Evolutionary conservation across 2,113 vertebrate genomes (phyloP), one percentile per base, ranked within the genome.

Genomic region (Pedetes capensis): DNA sequence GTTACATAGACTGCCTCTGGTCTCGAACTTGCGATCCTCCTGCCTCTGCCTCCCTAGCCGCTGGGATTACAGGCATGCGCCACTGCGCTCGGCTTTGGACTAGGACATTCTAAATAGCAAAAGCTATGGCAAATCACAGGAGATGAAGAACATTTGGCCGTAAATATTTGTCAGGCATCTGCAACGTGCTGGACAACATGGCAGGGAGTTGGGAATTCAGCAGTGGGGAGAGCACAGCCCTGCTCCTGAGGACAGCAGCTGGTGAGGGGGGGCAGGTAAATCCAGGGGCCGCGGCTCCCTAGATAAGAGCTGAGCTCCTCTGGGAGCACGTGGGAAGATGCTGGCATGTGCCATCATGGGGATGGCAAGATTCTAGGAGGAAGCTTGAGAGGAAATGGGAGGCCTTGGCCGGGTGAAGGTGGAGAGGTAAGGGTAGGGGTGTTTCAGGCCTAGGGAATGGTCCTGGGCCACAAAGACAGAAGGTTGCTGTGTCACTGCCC

Each of bases 301-400:
- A 6, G 86, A n/a, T 42, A 25, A 32, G 44, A 17, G 20, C 29
- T 14, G 55, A 32, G 20, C 22, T 39, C 66, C 39, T 66, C 68
- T 18, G 37, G 71, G 32, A 5, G 22, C 1, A 14, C 6, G 0
- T 13, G 29, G 63, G 27, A 39, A 0, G 9, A 66, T 17, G 29
- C 78, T 66, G 16, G 0, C 4, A 20, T 7, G 0, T 2, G 20
- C 0, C 6, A 13, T 51, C n/a, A 16, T 1, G 1, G 4, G 51
- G 42, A 25, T 22, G 16, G 68, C 37, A 78, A 63, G 17, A 20
- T 57, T 69, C 3, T n/a, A 32, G 42, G 42, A 84, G 69, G 68
- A 96, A 93, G 44, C 57, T 3, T 55, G 83, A 80, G 68, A 49
- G 34, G 25, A 94, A 11, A 11, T 14, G 2, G 7, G 44, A 66